phyloP scores from a whole-genome alignment of 2,113 vertebrate genomes.

The Catharus minimus region DNA sequence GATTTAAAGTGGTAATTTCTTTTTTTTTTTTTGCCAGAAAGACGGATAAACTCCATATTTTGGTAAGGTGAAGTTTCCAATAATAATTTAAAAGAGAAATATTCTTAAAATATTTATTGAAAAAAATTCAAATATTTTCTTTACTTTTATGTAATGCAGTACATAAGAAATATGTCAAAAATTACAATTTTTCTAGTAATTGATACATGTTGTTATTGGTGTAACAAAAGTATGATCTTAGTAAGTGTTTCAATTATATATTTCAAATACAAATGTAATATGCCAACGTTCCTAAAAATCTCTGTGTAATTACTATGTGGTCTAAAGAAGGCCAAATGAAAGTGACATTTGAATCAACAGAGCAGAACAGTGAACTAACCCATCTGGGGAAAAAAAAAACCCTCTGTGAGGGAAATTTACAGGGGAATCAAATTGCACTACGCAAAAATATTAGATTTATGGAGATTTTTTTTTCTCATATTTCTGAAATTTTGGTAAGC shows the following conservation, averaged over 20 bases:
- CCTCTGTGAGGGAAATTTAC: background rate
- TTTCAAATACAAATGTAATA: background rate
- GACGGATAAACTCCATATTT: background rate
- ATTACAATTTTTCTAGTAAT: background rate
- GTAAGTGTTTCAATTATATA: background rate
- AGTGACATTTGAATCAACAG: background rate
- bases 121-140: background rate
- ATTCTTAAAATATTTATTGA: background rate
- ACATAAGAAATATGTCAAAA: background rate
- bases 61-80: background rate
- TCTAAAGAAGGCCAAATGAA: background rate
- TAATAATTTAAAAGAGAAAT: background rate
- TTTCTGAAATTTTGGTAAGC: background rate
- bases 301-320: background rate
- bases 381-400: background rate
- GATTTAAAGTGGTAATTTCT: background rate
- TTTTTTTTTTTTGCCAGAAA: background rate
- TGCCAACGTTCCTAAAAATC: accelerated
- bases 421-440: background rate
- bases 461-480: background rate
- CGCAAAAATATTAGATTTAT: background rate
- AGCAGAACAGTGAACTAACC: background rate
- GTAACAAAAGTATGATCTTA: background rate
- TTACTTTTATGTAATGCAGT: background rate
- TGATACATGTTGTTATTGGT: background rate